Evolutionary conservation across 2,113 vertebrate genomes (phyloP).

Genomic region (Thalassarche chlororhynchos): DNA sequence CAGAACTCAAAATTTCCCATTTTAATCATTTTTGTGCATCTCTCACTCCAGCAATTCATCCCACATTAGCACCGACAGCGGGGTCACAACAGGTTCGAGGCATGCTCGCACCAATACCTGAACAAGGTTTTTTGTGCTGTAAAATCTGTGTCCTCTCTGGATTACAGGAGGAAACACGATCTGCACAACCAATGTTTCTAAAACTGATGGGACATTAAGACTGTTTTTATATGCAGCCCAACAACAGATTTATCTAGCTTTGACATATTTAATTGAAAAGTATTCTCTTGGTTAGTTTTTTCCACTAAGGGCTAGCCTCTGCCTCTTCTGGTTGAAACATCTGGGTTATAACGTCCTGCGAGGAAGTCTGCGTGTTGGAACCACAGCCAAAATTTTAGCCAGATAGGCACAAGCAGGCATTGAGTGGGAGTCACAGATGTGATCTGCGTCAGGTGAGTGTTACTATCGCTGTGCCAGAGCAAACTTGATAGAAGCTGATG

Average conservation of each 20-base stretch:
- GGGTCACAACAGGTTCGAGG: neutral
- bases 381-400: neutral
- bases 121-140: neutral
- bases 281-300: neutral
- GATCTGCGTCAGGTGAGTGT: neutral
- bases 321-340: neutral
- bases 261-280: neutral
- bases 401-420: accelerated
- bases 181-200: neutral
- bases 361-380: neutral
- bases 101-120: neutral
- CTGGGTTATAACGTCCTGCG: neutral
- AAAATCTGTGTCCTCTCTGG: neutral
- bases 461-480: neutral
- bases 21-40: neutral
- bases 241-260: neutral
- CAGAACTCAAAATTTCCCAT: neutral
- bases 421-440: neutral
- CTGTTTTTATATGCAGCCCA: neutral
- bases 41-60: neutral
- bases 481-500: neutral
- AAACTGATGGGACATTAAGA: neutral
- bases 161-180: neutral
- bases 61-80: neutral
- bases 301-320: neutral